A percentile compares a stretch with the other conserved stretches of the same genome.
Evolutionary conservation across 2,888 invertebrate genomes (phyloP).

Genomic region (Conchocele bisecta): DNA sequence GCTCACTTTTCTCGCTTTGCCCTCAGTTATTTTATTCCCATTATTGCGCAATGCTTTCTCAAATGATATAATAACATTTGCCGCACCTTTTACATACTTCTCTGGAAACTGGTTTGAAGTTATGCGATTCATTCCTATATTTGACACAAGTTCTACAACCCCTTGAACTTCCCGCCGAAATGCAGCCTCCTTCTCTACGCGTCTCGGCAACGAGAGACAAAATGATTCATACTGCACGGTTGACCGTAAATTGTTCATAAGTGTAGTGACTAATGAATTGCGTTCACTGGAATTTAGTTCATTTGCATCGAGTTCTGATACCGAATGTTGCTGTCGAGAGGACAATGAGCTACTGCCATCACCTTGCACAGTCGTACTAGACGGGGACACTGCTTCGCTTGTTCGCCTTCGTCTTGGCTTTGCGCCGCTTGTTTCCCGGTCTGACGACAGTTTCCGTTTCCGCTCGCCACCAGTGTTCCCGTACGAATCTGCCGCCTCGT

Average conservation of each 20-base stretch:
- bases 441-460: slow-evolving; percentile 23
- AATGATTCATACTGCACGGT: slow-evolving; percentile 59
- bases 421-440: not conserved
- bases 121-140: slow-evolving; percentile 14
- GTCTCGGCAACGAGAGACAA: slow-evolving; percentile 53
- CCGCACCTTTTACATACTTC: slow-evolving; percentile 26
- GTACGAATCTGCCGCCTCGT: slow-evolving; percentile 22
- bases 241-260: slow-evolving; percentile 55
- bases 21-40: slow-evolving; percentile 5
- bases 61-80: slow-evolving; percentile 42
- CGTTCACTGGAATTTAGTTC: slow-evolving; percentile 42
- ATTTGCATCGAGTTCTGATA: slow-evolving; percentile 2
- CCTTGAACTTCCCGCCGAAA: slow-evolving; percentile 35
- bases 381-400: slow-evolving; percentile 5
- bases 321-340: slow-evolving; percentile 23
- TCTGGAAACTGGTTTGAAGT: slow-evolving; percentile 40
- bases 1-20: not conserved
- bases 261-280: slow-evolving; percentile 41
- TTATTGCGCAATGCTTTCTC: slow-evolving; percentile 46
- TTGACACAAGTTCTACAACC: slow-evolving; percentile 28
- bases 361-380: slow-evolving; percentile 52
- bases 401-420: slow-evolving; percentile 32
- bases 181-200: slow-evolving; percentile 40
- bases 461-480: not conserved
- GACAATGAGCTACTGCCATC: slow-evolving; percentile 49